Conservation (phyloP, 2,797 vertebrate genomes). For the Sparus aurata region DNA sequence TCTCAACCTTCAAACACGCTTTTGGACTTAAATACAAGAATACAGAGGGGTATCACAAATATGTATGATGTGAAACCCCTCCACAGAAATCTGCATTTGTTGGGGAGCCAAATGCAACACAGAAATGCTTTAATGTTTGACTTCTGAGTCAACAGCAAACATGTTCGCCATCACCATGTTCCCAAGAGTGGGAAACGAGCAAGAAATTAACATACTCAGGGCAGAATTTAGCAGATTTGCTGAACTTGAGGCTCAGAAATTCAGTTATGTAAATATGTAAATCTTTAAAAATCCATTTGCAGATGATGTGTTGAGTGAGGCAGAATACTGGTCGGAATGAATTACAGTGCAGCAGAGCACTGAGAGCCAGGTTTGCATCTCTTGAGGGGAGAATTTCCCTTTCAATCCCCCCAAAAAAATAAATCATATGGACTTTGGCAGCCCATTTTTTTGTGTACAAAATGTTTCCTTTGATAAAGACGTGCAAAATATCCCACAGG, state of each 20-base stretch:
- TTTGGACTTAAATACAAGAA: conserved; percentile 54
- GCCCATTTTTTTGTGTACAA: conserved; percentile 48
- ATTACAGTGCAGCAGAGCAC: conserved; percentile 69
- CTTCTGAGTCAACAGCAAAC: conserved; percentile 72
- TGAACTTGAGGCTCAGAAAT: conserved; percentile 76
- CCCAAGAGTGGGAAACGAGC: conserved; percentile 69
- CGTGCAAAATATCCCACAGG: conserved; percentile 24
- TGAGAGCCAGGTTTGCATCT: conserved; percentile 62
- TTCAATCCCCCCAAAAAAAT: conserved; percentile 57
- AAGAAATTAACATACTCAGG: conserved; percentile 72
- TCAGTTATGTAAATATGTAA: conserved; percentile 84
- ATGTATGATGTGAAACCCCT: conserved; percentile 47
- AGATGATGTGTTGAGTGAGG: conserved; percentile 77
- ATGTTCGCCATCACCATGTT: conserved; percentile 63
- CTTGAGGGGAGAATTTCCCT: conserved; percentile 58
- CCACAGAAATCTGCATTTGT: conserved; percentile 60
- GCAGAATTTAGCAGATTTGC: conserved; percentile 77
- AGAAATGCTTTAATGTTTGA: conserved; percentile 71
- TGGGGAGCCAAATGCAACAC: conserved; percentile 54
- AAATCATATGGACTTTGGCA: conserved; percentile 54
- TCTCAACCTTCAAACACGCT: conserved; percentile 59
- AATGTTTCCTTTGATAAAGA: conserved; percentile 55
- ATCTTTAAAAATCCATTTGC: conserved; percentile 82
- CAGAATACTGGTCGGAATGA: conserved; percentile 74
- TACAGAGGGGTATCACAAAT: conserved; percentile 53